Conservation (phyloP, 2,113 vertebrate genomes). For the Casuarius casuarius region DNA sequence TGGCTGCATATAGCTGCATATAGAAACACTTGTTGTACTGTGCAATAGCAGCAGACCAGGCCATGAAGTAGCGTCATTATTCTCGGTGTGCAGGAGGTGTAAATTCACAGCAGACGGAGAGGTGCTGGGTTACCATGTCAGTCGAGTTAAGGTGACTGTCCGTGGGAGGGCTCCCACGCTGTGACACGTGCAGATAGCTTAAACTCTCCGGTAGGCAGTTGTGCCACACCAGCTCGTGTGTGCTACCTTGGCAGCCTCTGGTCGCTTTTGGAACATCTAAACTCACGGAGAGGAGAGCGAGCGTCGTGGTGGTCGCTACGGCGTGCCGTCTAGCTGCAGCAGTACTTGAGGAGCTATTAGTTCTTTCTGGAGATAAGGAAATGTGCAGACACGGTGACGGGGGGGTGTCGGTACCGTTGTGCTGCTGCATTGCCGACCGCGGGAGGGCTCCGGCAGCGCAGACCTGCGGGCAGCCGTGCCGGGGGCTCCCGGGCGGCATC, state of each 20-base stretch:
- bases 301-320: accelerated
- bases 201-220: accelerated
- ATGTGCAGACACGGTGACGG: accelerated
- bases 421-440: accelerated
- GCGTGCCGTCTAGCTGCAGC: not conserved
- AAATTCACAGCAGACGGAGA: accelerated
- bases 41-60: not conserved
- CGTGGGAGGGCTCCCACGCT: accelerated
- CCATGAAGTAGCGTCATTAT: not conserved
- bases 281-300: not conserved
- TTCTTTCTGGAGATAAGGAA: not conserved
- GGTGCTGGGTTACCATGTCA: not conserved
- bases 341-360: not conserved
- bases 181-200: not conserved
- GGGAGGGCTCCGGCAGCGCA: accelerated
- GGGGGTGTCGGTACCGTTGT: accelerated
- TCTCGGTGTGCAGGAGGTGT: not conserved
- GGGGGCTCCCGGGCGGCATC: too few species aligned
- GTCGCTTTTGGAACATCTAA: too few species aligned
- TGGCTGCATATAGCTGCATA: too few species aligned
- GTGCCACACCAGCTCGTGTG: accelerated
- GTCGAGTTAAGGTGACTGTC: not conserved
- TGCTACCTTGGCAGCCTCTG: not conserved
- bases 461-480: accelerated
- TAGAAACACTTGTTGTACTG: not conserved